phyloP scores from a whole-genome alignment of 2,113 vertebrate species.

The Macquaria ambigua region DNA sequence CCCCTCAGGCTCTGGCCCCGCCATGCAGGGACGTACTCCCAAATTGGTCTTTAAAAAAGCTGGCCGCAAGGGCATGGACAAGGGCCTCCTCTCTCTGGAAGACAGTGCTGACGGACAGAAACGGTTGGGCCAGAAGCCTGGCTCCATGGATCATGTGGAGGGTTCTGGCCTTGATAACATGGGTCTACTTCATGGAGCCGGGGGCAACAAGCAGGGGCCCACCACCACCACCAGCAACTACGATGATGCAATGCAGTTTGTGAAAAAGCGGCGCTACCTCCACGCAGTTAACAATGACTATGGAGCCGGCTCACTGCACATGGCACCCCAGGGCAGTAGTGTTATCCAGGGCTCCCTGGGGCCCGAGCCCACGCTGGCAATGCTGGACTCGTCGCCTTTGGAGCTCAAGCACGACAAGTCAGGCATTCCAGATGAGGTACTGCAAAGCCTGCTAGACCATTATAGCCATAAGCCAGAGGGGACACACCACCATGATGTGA shows the following conservation, averaged over 20 bases:
- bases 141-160: conserved; percentile 87
- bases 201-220: conserved; percentile 89
- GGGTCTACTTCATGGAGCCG: conserved; percentile 90
- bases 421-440: conserved; percentile 97
- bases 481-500: conserved; percentile 94
- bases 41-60: conserved; percentile 95
- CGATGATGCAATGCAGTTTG: conserved; percentile 99
- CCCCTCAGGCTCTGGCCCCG: conserved; percentile 88
- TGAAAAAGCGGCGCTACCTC: conserved; percentile 98
- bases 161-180: conserved; percentile 88
- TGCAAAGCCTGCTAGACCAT: conserved; percentile 98
- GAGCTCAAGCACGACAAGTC: conserved; percentile 98
- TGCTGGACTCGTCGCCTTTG: conserved; percentile 92
- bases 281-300: conserved; percentile 95
- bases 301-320: conserved; percentile 91
- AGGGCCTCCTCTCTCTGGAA: conserved; percentile 90
- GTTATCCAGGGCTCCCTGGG: conserved; percentile 97
- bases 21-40: conserved; percentile 90
- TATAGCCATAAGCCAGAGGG: conserved; percentile 95
- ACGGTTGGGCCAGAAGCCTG: conserved; percentile 89
- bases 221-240: conserved; percentile 95
- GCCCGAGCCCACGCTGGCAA: conserved; percentile 91
- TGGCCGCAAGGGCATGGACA: conserved; percentile 90
- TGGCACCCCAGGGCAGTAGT: conserved; percentile 89
- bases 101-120: conserved; percentile 87